A percentile compares a stretch with the other conserved stretches of the same genome.
Conservation (phyloP, 92 coral and sea anemone species). For the Micromussa lordhowensis region DNA sequence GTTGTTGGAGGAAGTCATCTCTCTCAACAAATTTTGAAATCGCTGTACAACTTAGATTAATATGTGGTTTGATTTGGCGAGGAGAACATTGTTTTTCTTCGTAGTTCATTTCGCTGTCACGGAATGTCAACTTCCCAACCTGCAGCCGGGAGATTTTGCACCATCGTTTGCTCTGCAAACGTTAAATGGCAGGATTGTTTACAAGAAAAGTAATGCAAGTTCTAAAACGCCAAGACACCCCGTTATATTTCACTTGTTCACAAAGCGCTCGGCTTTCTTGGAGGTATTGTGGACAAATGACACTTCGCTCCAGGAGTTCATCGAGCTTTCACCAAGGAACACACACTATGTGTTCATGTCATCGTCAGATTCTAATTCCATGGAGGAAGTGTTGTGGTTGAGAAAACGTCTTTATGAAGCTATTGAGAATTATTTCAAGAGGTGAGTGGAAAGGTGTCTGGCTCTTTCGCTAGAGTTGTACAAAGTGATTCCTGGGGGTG, state of each 20-base stretch:
- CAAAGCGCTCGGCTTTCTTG: conserved; percentile 90
- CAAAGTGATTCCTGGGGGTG: no score
- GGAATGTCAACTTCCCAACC: conserved; percentile 73
- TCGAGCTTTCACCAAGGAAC: conserved; percentile 82
- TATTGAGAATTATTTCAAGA: conserved; percentile 66
- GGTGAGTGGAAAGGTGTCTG: conserved; percentile 39
- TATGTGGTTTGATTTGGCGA: conserved; percentile 4
- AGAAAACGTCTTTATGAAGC: conserved; percentile 62
- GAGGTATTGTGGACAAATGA: conserved; percentile 92
- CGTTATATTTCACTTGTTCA: conserved; percentile 83
- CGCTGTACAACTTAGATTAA: neutral
- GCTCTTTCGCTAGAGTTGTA: no score
- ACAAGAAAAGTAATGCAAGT: conserved; percentile 59
- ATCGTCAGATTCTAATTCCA: conserved; percentile 68
- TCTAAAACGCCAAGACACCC: conserved; percentile 76
- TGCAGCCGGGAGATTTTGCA: conserved; percentile 82
- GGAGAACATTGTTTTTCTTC: neutral
- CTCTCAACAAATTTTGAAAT: neutral
- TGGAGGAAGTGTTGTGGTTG: conserved; percentile 82
- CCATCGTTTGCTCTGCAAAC: conserved; percentile 96
- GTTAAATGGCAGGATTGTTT: conserved; percentile 84
- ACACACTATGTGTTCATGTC: conserved; percentile 91
- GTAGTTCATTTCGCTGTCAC: conserved; percentile 21
- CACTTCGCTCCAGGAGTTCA: conserved; percentile 68
- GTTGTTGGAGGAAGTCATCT: neutral